Base-by-base conservation (phyloP, 1,140 invertebrate genomes). In the Saccostrea glomerata region DNA sequence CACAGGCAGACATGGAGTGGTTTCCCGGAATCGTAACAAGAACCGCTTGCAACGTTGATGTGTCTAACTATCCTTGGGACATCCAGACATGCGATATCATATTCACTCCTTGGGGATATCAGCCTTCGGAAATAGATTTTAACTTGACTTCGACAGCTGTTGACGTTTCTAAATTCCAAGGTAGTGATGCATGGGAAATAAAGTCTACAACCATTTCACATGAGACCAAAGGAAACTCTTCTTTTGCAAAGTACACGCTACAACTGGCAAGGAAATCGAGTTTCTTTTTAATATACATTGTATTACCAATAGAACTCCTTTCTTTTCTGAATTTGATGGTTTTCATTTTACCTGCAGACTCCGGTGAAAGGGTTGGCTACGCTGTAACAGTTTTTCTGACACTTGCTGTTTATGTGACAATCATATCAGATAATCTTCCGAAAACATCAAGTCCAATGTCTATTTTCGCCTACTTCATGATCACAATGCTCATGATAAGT, bases 281-380 rank as follows among this genome's bases (percentile, higher is more conserved):
- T 9, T 90, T 87, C 54, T 87, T 88, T 63, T 47, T 90, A 15
- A 54, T 89, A 20, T 91, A 89, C 17, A 85, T 92, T n/a, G 89
- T 94, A 20, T 70, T 93, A 40, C 93, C 93, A 5, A 89, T 92
- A 36, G 70, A 93, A 17, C 82, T 94, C 20, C 84, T 94, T 25
- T 90, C 88, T 30, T 86, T 93, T 60, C 85, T 93, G 9, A 92
- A 90, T n/a, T 86, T 90, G 12, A 89, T 93, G 12, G 90, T 90
- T 13, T 94, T 94, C 82, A 30, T 91, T n/a, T 55, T 94, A 17
- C 93, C 93, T 4, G 90, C 90, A 56, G 92, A 92, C 36, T 90
- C 89, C 25, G 93, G 92, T n/a, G 93, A 94, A 84, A 92, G 93
- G 73, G 90, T 94, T 0, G 91, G 86, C 11, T 91, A 93, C 17